A percentile compares a stretch with the other conserved stretches of the same genome.
These are phyloP conservation scores for Rhineura floridana DNA, from an alignment of 2,113 vertebrate genomes.

Conservation along the genomic window DNA sequence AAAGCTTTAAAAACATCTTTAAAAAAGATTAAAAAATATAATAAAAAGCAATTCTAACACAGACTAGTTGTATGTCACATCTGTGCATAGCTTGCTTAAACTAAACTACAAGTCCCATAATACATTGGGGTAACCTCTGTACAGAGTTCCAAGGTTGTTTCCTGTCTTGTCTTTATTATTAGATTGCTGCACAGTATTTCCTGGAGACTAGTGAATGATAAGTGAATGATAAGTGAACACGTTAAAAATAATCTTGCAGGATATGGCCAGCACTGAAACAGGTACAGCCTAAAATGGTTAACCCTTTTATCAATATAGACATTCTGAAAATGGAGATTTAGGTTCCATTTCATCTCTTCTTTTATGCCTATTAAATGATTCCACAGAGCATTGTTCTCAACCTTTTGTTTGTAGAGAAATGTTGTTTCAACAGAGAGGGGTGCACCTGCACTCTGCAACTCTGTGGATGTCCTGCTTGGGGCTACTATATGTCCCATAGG, in stretches of 20 bases:
- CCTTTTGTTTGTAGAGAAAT: neutral
- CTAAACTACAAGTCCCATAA: constrained; percentile 78
- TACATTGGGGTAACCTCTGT: constrained; percentile 32
- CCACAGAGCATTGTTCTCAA: neutral
- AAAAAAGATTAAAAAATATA: too few relatives aligned
- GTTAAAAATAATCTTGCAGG: constrained; percentile 48
- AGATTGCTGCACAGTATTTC: constrained; percentile 35
- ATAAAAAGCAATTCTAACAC: too few relatives aligned
- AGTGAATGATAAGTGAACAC: neutral
- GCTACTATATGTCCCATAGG: neutral
- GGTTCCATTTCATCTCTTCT: neutral
- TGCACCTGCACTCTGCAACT: neutral
- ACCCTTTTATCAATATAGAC: constrained; percentile 1
- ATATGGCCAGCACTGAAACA: constrained; percentile 58
- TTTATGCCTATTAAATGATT: neutral
- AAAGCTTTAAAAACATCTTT: too few relatives aligned
- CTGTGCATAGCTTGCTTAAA: neutral
- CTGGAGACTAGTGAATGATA: constrained; percentile 25
- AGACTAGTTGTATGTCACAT: neutral
- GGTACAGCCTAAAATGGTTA: constrained; percentile 58
- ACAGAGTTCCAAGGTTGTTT: constrained; percentile 55
- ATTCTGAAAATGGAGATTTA: neutral
- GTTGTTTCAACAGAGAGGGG: neutral
- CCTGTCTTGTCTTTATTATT: constrained; percentile 42
- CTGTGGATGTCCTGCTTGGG: neutral